These are phyloP conservation scores for Alethe diademata DNA, from an alignment of 2,113 vertebrate species.

Conservation along the genomic window DNA sequence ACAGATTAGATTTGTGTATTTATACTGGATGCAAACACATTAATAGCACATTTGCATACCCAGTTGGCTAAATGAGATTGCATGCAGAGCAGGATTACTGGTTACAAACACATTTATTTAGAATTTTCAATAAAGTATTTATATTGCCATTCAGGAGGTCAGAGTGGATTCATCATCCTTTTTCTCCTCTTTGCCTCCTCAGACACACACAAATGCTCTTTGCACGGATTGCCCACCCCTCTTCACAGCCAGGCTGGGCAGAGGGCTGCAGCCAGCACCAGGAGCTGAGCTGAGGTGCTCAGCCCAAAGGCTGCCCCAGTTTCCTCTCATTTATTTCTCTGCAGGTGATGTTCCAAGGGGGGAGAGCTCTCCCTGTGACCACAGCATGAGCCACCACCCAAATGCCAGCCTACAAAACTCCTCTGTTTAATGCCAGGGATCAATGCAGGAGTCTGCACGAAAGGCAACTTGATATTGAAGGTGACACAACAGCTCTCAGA, in stretches of 20 bases:
- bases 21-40: conserved; percentile 71
- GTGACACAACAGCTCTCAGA: neutral
- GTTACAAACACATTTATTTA: conserved; percentile 49
- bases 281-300: neutral
- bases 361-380: neutral
- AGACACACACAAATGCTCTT: neutral
- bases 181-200: neutral
- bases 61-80: conserved; percentile 58
- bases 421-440: neutral
- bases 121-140: conserved; percentile 48
- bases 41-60: conserved; percentile 72
- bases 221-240: neutral
- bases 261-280: neutral
- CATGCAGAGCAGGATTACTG: conserved; percentile 45
- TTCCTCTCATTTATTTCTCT: fast-evolving
- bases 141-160: conserved; percentile 27
- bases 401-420: neutral
- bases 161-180: neutral
- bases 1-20: conserved; percentile 72
- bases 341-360: neutral
- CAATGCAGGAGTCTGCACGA: neutral
- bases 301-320: neutral
- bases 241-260: neutral
- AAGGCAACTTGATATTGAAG: neutral
- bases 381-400: neutral